These are phyloP conservation scores for Andrena fulva DNA, from an alignment of 2,888 invertebrate genomes.

Conservation along the genomic window DNA sequence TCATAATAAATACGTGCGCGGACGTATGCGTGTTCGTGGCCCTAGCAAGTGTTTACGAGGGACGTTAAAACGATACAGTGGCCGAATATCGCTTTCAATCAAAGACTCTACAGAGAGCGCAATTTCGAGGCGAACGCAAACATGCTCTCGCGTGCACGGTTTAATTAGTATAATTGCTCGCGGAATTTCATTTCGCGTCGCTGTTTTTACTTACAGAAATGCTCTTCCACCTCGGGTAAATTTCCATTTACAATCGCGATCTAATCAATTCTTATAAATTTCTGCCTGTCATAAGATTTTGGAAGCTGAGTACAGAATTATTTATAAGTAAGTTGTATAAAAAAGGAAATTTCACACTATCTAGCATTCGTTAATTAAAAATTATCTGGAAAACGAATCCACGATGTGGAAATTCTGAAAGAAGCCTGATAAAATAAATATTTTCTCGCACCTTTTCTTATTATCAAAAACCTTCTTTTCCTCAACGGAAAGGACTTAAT, in stretches of 20 bases:
- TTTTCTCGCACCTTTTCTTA: too few species aligned
- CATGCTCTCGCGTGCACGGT: conserved; percentile 3
- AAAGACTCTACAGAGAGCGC: conserved; percentile 29
- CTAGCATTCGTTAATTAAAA: too few species aligned
- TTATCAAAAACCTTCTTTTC: too few species aligned
- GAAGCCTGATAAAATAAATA: too few species aligned
- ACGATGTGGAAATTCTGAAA: too few species aligned
- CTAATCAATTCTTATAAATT: neutral
- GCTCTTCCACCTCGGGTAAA: neutral
- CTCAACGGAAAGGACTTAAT: neutral
- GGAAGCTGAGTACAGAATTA: too few species aligned
- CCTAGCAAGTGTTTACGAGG: conserved; percentile 70
- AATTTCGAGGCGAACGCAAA: conserved; percentile 22
- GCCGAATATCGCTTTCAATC: conserved; percentile 38
- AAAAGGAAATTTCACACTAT: too few species aligned
- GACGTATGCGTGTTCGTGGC: conserved; percentile 37
- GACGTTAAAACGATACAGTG: conserved; percentile 63
- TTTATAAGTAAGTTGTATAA: too few species aligned
- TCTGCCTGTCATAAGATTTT: too few species aligned
- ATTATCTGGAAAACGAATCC: too few species aligned
- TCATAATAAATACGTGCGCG: conserved; percentile 58
- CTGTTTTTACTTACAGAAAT: neutral
- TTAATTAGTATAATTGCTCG: conserved; percentile 26
- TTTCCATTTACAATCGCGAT: neutral
- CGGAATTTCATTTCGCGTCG: neutral